Evolutionary conservation across 2,888 invertebrate species (phyloP).

Genomic region (Cistogaster globosa): DNA sequence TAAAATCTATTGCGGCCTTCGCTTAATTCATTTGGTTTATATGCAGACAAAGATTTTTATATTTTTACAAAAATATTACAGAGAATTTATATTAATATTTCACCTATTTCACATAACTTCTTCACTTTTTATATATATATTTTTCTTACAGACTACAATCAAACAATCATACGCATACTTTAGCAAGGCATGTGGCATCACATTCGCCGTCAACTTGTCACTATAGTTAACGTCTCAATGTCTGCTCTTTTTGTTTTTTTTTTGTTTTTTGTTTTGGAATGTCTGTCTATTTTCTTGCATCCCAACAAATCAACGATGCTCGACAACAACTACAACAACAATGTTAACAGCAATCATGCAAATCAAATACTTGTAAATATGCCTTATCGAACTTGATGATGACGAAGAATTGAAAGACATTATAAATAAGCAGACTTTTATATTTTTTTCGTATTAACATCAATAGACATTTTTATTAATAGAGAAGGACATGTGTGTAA

Average conservation of each 20-base stretch:
- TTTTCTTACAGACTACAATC: no score
- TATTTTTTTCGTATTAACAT: not conserved
- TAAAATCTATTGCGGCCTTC: no score
- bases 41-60: no score
- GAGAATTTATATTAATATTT: no score
- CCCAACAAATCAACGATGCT: conserved; percentile 1
- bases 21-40: no score
- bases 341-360: conserved; percentile 22
- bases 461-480: conserved; percentile 37
- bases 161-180: conserved; percentile 4
- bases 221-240: conserved; percentile 28
- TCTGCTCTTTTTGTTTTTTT: no score
- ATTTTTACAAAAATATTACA: no score
- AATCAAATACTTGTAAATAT: conserved; percentile 35
- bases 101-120: not conserved
- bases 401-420: conserved; percentile 2
- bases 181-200: conserved; percentile 49
- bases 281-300: conserved; percentile 20
- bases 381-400: conserved; percentile 43
- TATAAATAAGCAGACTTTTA: conserved; percentile 32
- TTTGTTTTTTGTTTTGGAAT: no score
- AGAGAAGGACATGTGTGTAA: not conserved
- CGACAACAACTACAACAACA: not conserved
- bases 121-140: no score
- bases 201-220: conserved; percentile 62